Base-by-base conservation (phyloP, 2,888 invertebrate species). In the Mesodorylaimus sp. region DNA sequence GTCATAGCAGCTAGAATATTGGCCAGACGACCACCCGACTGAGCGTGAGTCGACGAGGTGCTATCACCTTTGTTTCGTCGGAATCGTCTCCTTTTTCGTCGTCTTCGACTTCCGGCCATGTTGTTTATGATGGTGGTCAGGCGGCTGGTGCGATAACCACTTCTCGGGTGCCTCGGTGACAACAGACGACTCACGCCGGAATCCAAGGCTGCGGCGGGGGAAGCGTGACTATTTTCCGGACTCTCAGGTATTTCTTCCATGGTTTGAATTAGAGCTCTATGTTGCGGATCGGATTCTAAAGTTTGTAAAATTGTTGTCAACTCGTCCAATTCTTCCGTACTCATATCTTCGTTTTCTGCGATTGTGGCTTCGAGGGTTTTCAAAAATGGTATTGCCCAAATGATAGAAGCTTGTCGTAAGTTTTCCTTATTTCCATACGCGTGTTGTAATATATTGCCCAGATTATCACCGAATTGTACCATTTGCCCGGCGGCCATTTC, bases 361-460 rank as follows among this genome's bases (percentile, higher is more conserved):
- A 46, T 32, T 43, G 39, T 45, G 23, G 39, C 47, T 60, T 36
- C 58, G 56, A 3, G 61, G 64, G 53, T 67, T 67, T 26, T 58
- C 56, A 21, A 64, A 54, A 23, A 68, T 66, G 54, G 63, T 65
- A 53, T 59, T 58, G 53, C 46, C 46, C 46, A 46, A 5, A 10
- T 5, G 10, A 21, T 23, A 29, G 46, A 23, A 46, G 10, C 27
- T 24, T 19, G 24, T 19, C 32, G 7, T 32, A 7, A 16, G 16
- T 32, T 32, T 10, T 32, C 10, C 10, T 26, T 27, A 43, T 26
- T 32, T 32, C 16, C 32, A 32, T 16, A 32, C 32, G 16, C 32
- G 7, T 32, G 7, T 10, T 32, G 16, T 10, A 32, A 32, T 32
- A 16, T 7, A 7, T 32, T 16, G 27, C 50, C 48, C 10, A 51